Evolutionary conservation across 2,888 invertebrate genomes (phyloP), one percentile per base, ranked within the genome.

Genomic region (Drosophila antonietae): DNA sequence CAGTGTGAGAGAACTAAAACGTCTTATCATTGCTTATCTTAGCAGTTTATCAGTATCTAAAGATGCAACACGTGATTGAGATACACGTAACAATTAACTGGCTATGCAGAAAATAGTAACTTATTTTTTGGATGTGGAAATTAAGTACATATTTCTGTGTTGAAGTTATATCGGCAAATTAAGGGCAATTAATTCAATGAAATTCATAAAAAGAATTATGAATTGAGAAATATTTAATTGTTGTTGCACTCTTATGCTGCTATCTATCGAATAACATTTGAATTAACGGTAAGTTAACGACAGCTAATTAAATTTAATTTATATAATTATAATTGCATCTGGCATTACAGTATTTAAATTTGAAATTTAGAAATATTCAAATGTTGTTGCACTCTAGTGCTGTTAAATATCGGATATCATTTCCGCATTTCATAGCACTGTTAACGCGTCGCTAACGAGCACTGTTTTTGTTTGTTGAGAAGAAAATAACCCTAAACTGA

Each of bases 1-100:
- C 83, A 86, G 78, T 75, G 68, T 75, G 83, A 75, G 81, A 73
- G 63, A 75, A 65, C 63, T 65, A 60, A 65, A 41, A 33, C 10
- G 55, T 39, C 20, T 60, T 55, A 46, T 58, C 71, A 28, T 56
- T 39, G 60, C 43, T 41, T n/a, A 5, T 35, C n/a, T 49, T 35
- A 8, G 33, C 10, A 33, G 37, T 37, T 77, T 41, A 68, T 67
- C 63, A 43, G 15, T 20, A 44, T 14, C 23, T 20, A 23, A 3
- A 12, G 14, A 43, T 55, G 55, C 70, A 75, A 58, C 52, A 53
- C 39, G 60, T 66, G 68, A 49, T 52, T 5, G 8, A 37, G 14
- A 31, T 5, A 10, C 31, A n/a, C 49, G 31, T 18, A 51, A 18
- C 31, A 28, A n/a, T 31, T 20, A 51, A 8, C 20, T 20, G 31